phyloP scores from a whole-genome alignment of 92 coral and sea anemone genomes.

The Porites evermanni region DNA sequence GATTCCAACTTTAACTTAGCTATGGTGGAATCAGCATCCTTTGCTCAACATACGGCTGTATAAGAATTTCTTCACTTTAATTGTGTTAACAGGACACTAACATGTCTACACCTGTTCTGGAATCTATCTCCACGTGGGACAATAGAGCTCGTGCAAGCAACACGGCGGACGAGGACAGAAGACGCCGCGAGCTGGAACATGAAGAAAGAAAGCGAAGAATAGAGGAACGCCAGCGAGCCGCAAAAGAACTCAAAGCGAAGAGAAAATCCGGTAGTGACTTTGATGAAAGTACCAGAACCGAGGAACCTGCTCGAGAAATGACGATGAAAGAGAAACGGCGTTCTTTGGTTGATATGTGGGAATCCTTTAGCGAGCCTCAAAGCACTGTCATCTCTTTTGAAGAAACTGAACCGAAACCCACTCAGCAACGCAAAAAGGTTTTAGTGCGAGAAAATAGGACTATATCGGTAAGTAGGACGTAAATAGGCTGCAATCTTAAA shows the following conservation, averaged over 20 bases:
- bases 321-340: conserved; percentile 74
- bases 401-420: conserved; percentile 20
- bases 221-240: conserved; percentile 83
- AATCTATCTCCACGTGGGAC: conserved; percentile 42
- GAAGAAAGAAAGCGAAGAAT: conserved; percentile 84
- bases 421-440: conserved; percentile 7
- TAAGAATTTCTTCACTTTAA: not conserved
- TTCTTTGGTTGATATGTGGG: conserved; percentile 88
- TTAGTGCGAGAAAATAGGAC: not conserved
- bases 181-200: conserved; percentile 69
- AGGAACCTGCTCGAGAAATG: conserved; percentile 20
- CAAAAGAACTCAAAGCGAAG: conserved; percentile 65
- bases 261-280: conserved; percentile 34
- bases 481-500: not conserved
- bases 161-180: conserved; percentile 71
- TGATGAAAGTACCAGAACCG: conserved; percentile 50
- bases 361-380: conserved; percentile 42
- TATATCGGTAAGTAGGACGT: conserved; percentile 21
- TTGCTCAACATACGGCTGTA: not conserved
- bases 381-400: conserved; percentile 30
- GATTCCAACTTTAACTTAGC: no score
- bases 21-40: not conserved
- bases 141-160: conserved; percentile 15
- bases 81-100: not conserved
- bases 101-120: conserved; percentile 27